These are phyloP conservation scores for Sycophila sp. DNA, from an alignment of 1,140 invertebrate species.

Conservation along the genomic window DNA sequence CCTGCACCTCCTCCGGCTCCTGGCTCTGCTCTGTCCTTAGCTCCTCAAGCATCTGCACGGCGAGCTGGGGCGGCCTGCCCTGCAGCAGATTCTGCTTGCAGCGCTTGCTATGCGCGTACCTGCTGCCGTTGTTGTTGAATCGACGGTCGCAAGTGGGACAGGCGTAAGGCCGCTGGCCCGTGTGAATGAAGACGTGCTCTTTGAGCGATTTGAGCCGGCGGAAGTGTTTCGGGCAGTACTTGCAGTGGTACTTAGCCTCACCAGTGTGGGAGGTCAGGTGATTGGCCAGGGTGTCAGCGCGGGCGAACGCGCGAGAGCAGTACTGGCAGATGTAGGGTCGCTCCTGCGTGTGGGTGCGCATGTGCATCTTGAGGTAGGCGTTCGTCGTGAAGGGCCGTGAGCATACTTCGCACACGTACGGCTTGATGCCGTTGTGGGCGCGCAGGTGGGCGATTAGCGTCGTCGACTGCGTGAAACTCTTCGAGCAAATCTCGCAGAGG, in stretches of 20 bases:
- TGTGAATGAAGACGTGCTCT: constrained; percentile 73
- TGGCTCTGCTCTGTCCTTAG: constrained; percentile 35
- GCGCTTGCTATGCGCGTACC: constrained; percentile 63
- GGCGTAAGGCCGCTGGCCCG: constrained; percentile 68
- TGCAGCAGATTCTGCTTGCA: constrained; percentile 60
- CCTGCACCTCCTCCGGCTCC: constrained; percentile 19
- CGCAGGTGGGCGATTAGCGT: constrained; percentile 65
- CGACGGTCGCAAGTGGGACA: constrained; percentile 63
- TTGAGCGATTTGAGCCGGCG: constrained; percentile 69
- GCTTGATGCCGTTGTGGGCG: constrained; percentile 75
- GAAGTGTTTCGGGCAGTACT: constrained; percentile 74
- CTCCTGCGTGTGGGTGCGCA: constrained; percentile 70
- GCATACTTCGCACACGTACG: constrained; percentile 75
- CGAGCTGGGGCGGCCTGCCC: constrained; percentile 29
- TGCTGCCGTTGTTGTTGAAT: constrained; percentile 64
- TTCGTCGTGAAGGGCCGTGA: constrained; percentile 68
- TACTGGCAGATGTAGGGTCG: constrained; percentile 70
- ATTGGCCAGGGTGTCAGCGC: constrained; percentile 64
- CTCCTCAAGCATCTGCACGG: constrained; percentile 38
- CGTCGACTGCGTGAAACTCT: constrained; percentile 68
- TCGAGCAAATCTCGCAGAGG: constrained; percentile 73
- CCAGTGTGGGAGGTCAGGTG: constrained; percentile 68
- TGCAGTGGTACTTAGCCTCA: constrained; percentile 73
- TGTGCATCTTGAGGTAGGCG: constrained; percentile 64
- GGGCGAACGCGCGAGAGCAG: constrained; percentile 65